These are phyloP conservation scores for Cyclura pinguis DNA, from an alignment of 2,797 vertebrate genomes.

Conservation along the genomic window DNA sequence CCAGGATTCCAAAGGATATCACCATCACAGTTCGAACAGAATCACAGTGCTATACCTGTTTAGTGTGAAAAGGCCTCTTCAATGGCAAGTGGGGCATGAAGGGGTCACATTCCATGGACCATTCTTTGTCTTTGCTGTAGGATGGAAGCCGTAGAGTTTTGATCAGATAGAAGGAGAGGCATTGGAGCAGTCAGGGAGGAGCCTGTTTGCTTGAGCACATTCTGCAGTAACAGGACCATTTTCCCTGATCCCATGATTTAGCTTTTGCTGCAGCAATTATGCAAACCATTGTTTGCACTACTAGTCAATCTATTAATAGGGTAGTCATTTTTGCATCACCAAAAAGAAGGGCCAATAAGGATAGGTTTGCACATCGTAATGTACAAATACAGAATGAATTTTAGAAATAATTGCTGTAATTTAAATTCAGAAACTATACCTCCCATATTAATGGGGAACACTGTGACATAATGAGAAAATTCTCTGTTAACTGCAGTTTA, in stretches of 20 bases:
- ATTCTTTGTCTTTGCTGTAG: neutral
- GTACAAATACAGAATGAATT: no score
- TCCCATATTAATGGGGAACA: neutral
- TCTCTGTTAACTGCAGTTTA: slow-evolving; percentile 29
- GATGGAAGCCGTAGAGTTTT: no score
- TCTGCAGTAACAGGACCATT: neutral
- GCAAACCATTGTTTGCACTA: neutral
- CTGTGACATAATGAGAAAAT: neutral
- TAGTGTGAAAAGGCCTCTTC: neutral
- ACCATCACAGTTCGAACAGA: no score
- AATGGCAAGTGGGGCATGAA: neutral
- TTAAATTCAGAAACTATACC: no score
- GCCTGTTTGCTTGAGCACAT: neutral
- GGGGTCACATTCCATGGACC: neutral
- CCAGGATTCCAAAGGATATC: no score
- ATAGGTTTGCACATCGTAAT: neutral
- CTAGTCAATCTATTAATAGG: neutral
- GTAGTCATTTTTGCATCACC: neutral
- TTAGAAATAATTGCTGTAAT: no score
- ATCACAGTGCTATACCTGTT: no score
- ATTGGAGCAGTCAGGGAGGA: neutral
- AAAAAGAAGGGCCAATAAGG: neutral
- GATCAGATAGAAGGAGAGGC: neutral
- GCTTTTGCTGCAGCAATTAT: neutral
- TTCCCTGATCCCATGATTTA: neutral